Base-by-base conservation (phyloP, 2,888 invertebrate species). In the Cantharis flavilabris region DNA sequence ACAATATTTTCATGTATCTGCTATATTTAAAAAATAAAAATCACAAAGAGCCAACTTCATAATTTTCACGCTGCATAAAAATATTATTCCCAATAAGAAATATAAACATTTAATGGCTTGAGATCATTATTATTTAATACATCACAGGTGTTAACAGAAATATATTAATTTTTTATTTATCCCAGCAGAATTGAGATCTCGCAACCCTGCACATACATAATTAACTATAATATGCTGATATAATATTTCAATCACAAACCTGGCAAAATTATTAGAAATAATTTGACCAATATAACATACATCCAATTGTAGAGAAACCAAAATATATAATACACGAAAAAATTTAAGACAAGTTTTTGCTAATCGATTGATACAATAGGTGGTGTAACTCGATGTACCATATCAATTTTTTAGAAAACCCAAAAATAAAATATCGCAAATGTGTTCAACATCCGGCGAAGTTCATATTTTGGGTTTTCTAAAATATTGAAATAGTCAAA, bases 81-180 rank as follows among this genome's bases (percentile, higher is more conserved):
- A 67, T 67, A 67, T 67, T 26, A 67, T 26, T 23, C 65, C 7
- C n/a, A 14, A 30, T 69, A 69, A 75, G 73, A 75, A 71, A 77
- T 76, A 76, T 76, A 76, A 77, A 79, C 75, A 80, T 75, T 73
- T 79, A 80, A 90, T 90, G 88, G 89, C 89, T 89, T 90, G 91
- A 91, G 91, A 92, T 92, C 92, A 91, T 90, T 67, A 67, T 67
- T 49, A 90, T 90, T 91, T 91, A 91, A 91, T 91, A 91, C 91
- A 91, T 91, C 91, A 92, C 91, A 92, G 91, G 91, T 91, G 90
- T 91, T 90, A 89, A 88, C 85, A 89, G 89, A 89, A 89, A 88
- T 70, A 78, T 88, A 83, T 83, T 84, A 26, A 83, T 83, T 83
- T 83, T 84, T 80, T 81, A 80, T 79, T 79, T 80, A 79, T 79